A percentile compares a stretch with the other conserved stretches of the same genome.
Evolutionary conservation across 2,888 invertebrate genomes (phyloP).

Genomic region (Macropis europaea): DNA sequence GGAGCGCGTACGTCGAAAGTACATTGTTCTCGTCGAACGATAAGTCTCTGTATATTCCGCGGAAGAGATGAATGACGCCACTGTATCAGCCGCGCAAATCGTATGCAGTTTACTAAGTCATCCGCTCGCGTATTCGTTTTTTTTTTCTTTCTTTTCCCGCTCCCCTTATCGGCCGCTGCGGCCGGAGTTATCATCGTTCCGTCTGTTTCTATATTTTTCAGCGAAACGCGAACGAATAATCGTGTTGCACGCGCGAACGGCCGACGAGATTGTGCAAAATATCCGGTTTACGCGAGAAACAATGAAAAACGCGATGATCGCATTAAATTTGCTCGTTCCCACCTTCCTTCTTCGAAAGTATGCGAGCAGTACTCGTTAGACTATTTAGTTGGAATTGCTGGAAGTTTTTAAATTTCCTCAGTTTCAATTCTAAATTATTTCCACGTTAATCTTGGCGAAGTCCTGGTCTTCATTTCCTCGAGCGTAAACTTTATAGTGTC

Average conservation of each 20-base stretch:
- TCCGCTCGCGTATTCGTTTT: conserved; percentile 16
- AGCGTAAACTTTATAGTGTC: conserved; percentile 1
- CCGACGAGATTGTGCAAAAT: conserved; percentile 17
- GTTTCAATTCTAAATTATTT: too few relatives aligned
- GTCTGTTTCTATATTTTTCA: conserved; percentile 28
- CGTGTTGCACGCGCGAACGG: conserved; percentile 26
- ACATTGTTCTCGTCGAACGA: conserved; percentile 44
- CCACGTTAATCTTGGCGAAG: too few relatives aligned
- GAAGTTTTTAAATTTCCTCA: too few relatives aligned
- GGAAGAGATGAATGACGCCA: conserved; percentile 32
- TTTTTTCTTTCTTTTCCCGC: neutral
- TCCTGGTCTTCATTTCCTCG: conserved; percentile 16
- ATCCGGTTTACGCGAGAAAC: conserved; percentile 17
- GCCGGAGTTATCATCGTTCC: conserved; percentile 1
- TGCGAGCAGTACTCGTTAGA: too few relatives aligned
- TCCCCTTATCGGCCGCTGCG: conserved; percentile 10
- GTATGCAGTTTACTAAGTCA: conserved; percentile 29
- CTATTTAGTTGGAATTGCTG: too few relatives aligned
- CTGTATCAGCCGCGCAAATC: conserved; percentile 28
- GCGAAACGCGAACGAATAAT: conserved; percentile 8
- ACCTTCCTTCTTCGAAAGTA: too few relatives aligned
- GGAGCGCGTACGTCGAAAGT: conserved; percentile 5
- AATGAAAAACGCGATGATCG: conserved; percentile 9
- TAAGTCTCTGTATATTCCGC: conserved; percentile 34
- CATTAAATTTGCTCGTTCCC: too few relatives aligned